Evolutionary conservation across 1,140 invertebrate genomes (phyloP), one percentile per base, ranked within the genome.

Genomic region (Bombus vancouverensis): DNA sequence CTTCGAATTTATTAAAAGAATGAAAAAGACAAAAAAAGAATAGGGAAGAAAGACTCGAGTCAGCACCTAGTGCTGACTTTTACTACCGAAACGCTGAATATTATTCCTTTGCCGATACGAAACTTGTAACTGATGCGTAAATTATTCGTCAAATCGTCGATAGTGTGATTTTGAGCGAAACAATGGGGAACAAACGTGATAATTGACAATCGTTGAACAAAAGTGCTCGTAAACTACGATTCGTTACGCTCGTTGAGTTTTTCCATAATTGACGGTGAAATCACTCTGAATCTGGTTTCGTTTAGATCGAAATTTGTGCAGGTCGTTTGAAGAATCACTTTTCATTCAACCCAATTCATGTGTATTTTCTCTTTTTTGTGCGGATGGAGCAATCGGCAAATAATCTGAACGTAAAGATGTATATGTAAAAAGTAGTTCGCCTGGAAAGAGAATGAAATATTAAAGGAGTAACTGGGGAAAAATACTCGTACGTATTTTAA

Each of bases 1-100:
- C 66, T 62, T 18, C 85, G 73, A 89, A 87, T 87, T 81, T 89
- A 82, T 89, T 86, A 86, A 85, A 83, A 39, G 77, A 85, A 65
- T 59, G 74, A 42, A 13, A 34, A 72, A 34, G 32, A 53, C 47
- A 53, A 53, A 53, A 44, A 84, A 77, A 74, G 2, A 42, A 15
- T 12, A 22, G 10, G 70, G 6, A 28, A 28, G 4, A 28, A 37
- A 8, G 42, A 15, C 34, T 22, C 0, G 68, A 18, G 53, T 65
- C 71, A n/a, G 8, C 32, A 39, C 28, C 10, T 25, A 47, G n/a
- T 65, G 32, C 70, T n/a, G 74, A 78, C 65, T 78, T 59, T 1
- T 34, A 59, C 74, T 59, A 83, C 37, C 42, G 28, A 5, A 42
- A 15, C 39, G 32, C 9, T 1, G 12, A 6, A 13, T 42, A 32